Evolutionary conservation across 2,797 vertebrate species (phyloP), one percentile per base, ranked within the genome.

Genomic region (Hydrophis major): DNA sequence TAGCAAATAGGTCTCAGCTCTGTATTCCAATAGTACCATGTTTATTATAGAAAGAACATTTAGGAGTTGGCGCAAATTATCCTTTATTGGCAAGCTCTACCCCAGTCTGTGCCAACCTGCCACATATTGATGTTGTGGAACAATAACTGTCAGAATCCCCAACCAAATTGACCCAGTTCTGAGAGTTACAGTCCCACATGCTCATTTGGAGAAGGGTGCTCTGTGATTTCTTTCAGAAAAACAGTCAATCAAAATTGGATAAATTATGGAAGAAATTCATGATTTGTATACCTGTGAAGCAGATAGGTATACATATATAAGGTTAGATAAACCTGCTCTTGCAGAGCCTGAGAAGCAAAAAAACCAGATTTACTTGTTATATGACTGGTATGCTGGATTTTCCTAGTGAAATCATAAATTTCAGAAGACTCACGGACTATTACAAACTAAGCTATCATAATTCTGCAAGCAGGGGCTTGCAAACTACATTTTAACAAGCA

Each of bases 291-390:
- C 16, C 27, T 50, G 59, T 42, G 47, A 56, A n/a, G 25, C 7
- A 37, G 20, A 6, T 8, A 50, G 50, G 50, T 50, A 50, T 50
- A 50, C 50, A 50, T 50, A 50, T 50, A 50, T 50, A 50, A 8
- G 12, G n/a, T 47, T 87, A 87, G 50, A 66, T 63, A 56, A 55
- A 56, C n/a, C 50, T 87, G 59, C 59, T 87, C 32, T 25, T 66
- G 86, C 22, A 69, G 12, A 28, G 16, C 32, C 2, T 20, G n/a
- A 42, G 18, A 28, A 32, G 27, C 16, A 57, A 55, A 25, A 56
- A 92, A 92, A 92, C n/a, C 60, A 88, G 86, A 57, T 69, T 37
- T 88, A 42, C 50, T 69, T n/a, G 90, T 91, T 83, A 60, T 74
- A 90, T 18, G 37, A 56, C 25, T 42, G 13, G 4, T 37, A 18